These are phyloP conservation scores for Malacoraja senta DNA, from an alignment of 2,797 vertebrate species.

Conservation along the genomic window DNA sequence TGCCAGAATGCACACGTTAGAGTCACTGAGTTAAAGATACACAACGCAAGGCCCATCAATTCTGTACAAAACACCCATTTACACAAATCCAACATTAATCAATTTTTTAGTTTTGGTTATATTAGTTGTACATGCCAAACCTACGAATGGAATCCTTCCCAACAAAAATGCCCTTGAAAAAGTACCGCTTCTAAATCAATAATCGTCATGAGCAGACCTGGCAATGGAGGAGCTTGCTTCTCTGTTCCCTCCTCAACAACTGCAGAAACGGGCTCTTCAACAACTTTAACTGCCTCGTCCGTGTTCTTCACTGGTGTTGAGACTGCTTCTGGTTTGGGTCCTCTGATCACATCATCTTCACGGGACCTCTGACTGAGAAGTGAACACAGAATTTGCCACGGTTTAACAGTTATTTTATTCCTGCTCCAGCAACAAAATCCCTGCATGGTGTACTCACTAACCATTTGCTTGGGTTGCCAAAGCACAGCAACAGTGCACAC, in stretches of 20 bases:
- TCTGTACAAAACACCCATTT: too few relatives aligned
- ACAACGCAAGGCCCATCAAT: too few relatives aligned
- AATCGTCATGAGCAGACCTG: constrained; percentile 61
- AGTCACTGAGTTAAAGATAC: too few relatives aligned
- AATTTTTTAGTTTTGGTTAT: too few relatives aligned
- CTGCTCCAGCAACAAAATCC: not conserved
- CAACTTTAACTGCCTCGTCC: constrained; percentile 73
- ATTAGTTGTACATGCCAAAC: not conserved
- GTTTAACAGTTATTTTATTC: not conserved
- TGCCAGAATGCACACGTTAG: not conserved
- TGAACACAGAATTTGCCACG: constrained; percentile 21
- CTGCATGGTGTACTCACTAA: not conserved
- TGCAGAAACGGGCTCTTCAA: constrained; percentile 68
- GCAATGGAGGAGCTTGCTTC: constrained; percentile 81
- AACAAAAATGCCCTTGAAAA: not conserved
- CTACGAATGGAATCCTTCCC: too few relatives aligned
- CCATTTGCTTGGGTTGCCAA: not conserved
- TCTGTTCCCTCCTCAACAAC: constrained; percentile 59
- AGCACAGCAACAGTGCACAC: not conserved
- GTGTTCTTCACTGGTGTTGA: constrained; percentile 78
- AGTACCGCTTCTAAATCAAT: not conserved
- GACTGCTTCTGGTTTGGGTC: constrained; percentile 72
- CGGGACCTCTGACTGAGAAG: constrained; percentile 76
- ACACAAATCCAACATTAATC: too few relatives aligned
- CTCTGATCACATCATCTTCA: constrained; percentile 73